phyloP scores from a whole-genome alignment of 2,113 vertebrate species.

The Oceanites oceanicus region DNA sequence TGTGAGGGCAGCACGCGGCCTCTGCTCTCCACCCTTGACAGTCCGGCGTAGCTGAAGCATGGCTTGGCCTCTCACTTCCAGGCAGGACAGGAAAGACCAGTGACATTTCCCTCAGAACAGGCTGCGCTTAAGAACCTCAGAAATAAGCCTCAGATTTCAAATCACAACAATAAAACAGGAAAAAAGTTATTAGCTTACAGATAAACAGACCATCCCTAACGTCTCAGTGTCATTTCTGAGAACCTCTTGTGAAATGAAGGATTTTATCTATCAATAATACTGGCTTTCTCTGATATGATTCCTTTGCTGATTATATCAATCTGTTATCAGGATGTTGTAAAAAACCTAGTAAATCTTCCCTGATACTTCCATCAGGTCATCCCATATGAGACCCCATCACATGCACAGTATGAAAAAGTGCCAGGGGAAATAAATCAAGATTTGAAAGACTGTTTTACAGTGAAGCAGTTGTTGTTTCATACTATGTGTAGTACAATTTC shows the following conservation, averaged over 20 bases:
- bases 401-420: neutral
- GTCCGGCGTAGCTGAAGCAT: neutral
- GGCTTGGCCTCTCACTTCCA: neutral
- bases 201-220: constrained; percentile 9
- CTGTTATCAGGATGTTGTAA: neutral
- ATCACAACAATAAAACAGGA: neutral
- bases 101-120: neutral
- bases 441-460: neutral
- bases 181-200: neutral
- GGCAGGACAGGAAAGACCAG: neutral
- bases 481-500: neutral
- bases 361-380: neutral
- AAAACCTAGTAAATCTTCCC: neutral
- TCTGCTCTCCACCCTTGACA: neutral
- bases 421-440: constrained; percentile 39
- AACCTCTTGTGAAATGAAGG: neutral
- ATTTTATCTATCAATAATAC: neutral
- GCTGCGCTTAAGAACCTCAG: neutral
- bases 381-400: neutral
- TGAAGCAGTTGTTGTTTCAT: neutral
- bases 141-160: constrained; percentile 1
- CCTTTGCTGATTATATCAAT: neutral
- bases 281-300: neutral
- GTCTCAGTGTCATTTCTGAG: neutral
- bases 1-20: neutral